Percentiles rank a stretch among this genome's conserved stretches.
These are phyloP conservation scores for Caenorhabditis uteleia DNA, from an alignment of 2,888 invertebrate genomes.

Conservation along the genomic window DNA sequence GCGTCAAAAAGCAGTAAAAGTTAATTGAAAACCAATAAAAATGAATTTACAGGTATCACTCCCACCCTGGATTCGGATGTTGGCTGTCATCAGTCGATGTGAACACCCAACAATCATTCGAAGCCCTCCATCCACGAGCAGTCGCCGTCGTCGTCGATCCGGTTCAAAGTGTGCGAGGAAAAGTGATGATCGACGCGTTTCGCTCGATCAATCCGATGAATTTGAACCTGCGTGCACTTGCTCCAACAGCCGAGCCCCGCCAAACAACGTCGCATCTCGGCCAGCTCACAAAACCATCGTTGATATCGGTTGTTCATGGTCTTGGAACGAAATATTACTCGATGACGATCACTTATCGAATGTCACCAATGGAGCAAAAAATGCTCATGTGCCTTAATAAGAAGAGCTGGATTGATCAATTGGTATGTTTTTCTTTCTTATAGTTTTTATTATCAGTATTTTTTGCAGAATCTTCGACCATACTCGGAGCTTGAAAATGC, in stretches of 20 bases:
- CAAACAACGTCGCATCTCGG: conserved; percentile 51
- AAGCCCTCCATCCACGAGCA: conserved; percentile 91
- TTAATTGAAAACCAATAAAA: too few relatives aligned
- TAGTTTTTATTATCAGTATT: background rate
- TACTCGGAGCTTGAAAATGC: conserved; percentile 28
- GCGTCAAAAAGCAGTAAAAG: too few relatives aligned
- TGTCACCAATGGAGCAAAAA: conserved; percentile 51
- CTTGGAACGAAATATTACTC: conserved; percentile 58
- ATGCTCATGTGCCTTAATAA: conserved; percentile 59
- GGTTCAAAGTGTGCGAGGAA: conserved; percentile 96
- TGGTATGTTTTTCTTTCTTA: conserved; percentile 11
- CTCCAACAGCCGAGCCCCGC: conserved; percentile 56
- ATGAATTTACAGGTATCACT: too few relatives aligned
- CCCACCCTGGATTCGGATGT: conserved; percentile 99
- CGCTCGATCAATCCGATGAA: conserved; percentile 50
- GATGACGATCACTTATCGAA: conserved; percentile 49
- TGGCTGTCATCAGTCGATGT: conserved; percentile 96
- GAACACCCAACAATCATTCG: conserved; percentile 62
- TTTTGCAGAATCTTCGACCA: conserved; percentile 9
- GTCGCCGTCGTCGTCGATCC: conserved; percentile 99
- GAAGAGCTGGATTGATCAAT: conserved; percentile 54
- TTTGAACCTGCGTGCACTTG: conserved; percentile 32
- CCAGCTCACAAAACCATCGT: conserved; percentile 40
- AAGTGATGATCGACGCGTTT: conserved; percentile 62
- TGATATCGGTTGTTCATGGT: conserved; percentile 51